Percentiles rank a stretch among this genome's conserved stretches.
Conservation (phyloP, 2,888 invertebrate species). For the Anodontia alba region DNA sequence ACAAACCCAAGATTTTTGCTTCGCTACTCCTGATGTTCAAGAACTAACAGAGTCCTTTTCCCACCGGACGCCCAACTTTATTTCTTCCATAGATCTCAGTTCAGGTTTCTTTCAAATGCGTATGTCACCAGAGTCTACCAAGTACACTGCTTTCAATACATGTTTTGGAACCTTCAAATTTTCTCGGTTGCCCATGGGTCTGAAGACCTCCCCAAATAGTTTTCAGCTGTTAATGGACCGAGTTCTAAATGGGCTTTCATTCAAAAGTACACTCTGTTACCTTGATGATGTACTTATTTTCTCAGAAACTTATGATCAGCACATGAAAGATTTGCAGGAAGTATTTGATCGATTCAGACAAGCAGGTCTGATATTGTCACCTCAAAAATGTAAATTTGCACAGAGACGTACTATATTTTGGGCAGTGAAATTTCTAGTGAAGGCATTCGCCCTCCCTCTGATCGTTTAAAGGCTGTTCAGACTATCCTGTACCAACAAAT, state of each 20-base stretch:
- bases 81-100: not conserved
- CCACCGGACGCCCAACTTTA: conserved; percentile 26
- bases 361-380: conserved; percentile 45
- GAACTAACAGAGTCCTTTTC: conserved; percentile 37
- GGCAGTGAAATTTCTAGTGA: conserved; percentile 46
- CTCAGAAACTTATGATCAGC: conserved; percentile 49
- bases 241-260: conserved; percentile 45
- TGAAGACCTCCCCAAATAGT: conserved; percentile 37
- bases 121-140: not conserved
- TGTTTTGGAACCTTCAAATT: conserved; percentile 47
- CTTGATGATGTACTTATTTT: conserved; percentile 39
- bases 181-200: conserved; percentile 43
- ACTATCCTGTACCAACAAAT: conserved; percentile 41
- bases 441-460: conserved; percentile 40
- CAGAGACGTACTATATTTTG: conserved; percentile 28
- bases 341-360: conserved; percentile 31
- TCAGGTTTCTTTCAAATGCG: conserved; percentile 24
- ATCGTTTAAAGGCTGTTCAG: conserved; percentile 20
- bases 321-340: conserved; percentile 39
- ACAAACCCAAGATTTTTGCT: conserved; percentile 34
- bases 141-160: conserved; percentile 41
- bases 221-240: conserved; percentile 52
- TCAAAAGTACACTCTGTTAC: conserved; percentile 50
- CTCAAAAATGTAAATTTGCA: conserved; percentile 2
- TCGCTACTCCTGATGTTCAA: conserved; percentile 28